phyloP scores from a whole-genome alignment of 2,888 invertebrate species.

The Carpatolechia fugitivella region DNA sequence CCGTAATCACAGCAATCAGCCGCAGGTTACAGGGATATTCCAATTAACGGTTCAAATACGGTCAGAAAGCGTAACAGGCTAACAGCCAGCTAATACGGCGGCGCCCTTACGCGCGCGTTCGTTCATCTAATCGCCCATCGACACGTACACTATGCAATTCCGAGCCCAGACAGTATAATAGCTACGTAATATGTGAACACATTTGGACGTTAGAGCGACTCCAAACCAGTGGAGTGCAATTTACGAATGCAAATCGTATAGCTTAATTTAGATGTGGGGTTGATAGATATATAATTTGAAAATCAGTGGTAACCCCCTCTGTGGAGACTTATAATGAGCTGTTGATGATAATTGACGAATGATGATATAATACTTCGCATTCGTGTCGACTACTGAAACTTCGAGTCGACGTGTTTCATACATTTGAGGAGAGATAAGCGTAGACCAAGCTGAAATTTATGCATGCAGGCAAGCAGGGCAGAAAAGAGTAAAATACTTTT shows the following conservation, averaged over 20 bases:
- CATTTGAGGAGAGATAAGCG: too few species aligned
- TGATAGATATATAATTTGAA: too few species aligned
- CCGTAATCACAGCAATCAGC: slow-evolving; percentile 26
- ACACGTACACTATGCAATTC: slow-evolving; percentile 32
- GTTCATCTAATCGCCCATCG: slow-evolving; percentile 46
- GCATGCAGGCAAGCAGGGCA: too few species aligned
- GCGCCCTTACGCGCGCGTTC: slow-evolving; percentile 50
- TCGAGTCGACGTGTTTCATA: too few species aligned
- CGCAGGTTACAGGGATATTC: slow-evolving; percentile 30
- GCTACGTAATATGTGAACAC: neutral
- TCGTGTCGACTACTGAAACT: too few species aligned
- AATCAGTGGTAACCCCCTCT: too few species aligned
- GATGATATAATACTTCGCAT: too few species aligned
- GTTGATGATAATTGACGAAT: too few species aligned
- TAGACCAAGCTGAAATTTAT: too few species aligned
- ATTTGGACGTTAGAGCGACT: neutral
- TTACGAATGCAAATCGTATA: neutral
- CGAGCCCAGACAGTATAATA: slow-evolving; percentile 12
- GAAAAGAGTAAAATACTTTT: too few species aligned
- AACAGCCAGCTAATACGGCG: slow-evolving; percentile 16
- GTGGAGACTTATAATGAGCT: too few species aligned
- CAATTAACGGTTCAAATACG: slow-evolving; percentile 39
- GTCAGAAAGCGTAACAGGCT: slow-evolving; percentile 46
- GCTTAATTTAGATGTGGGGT: slow-evolving; percentile 15
- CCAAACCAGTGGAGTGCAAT: neutral